These are phyloP conservation scores for Tragelaphus strepsiceros DNA, from an alignment of 2,113 vertebrate genomes.

Conservation along the genomic window DNA sequence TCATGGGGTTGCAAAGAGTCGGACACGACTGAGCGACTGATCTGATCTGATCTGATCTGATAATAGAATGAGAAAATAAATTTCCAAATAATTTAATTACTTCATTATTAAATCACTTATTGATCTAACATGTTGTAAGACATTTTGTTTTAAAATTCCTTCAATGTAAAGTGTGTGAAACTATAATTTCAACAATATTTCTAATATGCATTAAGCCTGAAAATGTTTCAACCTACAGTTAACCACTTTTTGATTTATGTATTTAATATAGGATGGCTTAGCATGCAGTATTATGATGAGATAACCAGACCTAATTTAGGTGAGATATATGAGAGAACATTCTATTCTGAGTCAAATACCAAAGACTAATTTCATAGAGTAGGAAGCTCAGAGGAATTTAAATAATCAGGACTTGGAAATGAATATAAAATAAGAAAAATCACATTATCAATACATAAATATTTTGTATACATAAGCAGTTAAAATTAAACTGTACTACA, in stretches of 20 bases:
- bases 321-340: not conserved
- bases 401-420: slow-evolving; percentile 14
- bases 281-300: not conserved
- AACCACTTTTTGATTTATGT: slow-evolving; percentile 57
- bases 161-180: not conserved
- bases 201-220: not conserved
- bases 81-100: not conserved
- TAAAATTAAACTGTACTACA: not conserved
- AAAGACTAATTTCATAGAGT: slow-evolving; percentile 9
- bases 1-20: no score
- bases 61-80: not conserved
- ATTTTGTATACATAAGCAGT: not conserved
- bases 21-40: no score
- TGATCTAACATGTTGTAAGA: not conserved
- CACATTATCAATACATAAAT: not conserved
- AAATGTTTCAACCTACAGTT: slow-evolving; percentile 37
- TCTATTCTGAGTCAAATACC: not conserved
- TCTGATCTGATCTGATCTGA: no score
- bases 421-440: not conserved
- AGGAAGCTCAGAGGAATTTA: not conserved
- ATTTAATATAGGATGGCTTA: slow-evolving; percentile 57
- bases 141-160: not conserved
- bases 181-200: not conserved
- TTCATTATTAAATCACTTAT: not conserved
- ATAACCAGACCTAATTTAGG: not conserved